Percentiles rank a stretch among this genome's conserved stretches.
Conservation (phyloP, 2,113 vertebrate genomes). For the Pelecanoides urinatrix region DNA sequence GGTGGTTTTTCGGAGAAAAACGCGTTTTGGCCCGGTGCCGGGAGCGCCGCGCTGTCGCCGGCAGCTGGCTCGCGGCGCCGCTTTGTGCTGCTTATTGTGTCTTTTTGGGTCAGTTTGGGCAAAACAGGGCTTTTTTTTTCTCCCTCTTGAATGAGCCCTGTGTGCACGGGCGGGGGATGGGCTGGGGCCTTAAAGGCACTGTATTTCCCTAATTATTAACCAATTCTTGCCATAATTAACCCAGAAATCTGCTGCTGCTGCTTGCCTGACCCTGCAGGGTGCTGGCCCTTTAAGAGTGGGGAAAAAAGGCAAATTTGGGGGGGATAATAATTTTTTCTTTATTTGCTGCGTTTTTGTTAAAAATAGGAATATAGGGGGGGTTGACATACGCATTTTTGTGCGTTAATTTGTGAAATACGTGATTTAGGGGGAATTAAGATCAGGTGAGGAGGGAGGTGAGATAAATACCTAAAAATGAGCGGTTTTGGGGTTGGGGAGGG, state of each 20-base stretch:
- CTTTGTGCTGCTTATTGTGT: slow-evolving; percentile 34
- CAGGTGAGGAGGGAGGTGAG: not conserved
- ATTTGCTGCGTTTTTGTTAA: not conserved
- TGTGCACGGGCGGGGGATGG: not conserved
- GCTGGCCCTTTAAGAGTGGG: not conserved
- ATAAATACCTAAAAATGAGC: not conserved
- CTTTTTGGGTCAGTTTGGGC: slow-evolving; percentile 38
- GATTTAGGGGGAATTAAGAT: not conserved
- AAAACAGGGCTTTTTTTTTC: slow-evolving; percentile 5
- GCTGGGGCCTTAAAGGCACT: not conserved
- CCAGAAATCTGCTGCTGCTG: not conserved
- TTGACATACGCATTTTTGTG: rapidly evolving
- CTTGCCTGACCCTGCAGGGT: too few species aligned
- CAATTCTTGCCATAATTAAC: not conserved
- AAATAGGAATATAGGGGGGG: not conserved
- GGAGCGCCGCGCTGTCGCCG: not conserved
- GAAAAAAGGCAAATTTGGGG: not conserved
- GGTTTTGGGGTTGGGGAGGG: rapidly evolving
- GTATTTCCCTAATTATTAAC: not conserved
- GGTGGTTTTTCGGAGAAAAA: not conserved
- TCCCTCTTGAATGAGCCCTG: slow-evolving; percentile 1
- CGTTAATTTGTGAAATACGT: not conserved
- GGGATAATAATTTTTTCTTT: not conserved
- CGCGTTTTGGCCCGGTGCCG: rapidly evolving
- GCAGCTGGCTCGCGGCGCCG: not conserved